Percentiles rank a stretch among this genome's conserved stretches.
Conservation (phyloP, 2,888 invertebrate species). For the Clanis bilineata region DNA sequence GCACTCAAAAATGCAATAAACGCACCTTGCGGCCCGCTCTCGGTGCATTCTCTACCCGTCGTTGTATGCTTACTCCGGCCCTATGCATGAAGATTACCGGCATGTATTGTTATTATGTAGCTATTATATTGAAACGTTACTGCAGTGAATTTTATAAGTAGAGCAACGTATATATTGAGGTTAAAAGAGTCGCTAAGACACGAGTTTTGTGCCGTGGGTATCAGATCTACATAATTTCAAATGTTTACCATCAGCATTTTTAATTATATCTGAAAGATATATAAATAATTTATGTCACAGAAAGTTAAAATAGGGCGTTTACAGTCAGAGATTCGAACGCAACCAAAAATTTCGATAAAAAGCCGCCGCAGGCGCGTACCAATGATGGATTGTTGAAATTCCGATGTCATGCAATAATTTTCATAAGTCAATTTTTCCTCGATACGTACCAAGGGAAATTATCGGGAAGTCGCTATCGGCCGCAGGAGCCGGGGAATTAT, state of each 20-base stretch:
- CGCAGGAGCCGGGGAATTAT: conserved; percentile 26
- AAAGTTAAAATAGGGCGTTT: not conserved
- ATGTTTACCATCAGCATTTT: no score
- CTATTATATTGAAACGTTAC: not conserved
- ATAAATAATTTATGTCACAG: not conserved
- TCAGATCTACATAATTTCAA: no score
- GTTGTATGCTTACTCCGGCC: not conserved
- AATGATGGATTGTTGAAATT: conserved; percentile 61
- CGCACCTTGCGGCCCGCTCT: conserved; percentile 41
- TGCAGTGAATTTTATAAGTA: not conserved
- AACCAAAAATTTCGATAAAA: conserved; percentile 18
- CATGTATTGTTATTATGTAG: not conserved
- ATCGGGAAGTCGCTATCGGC: conserved; percentile 44
- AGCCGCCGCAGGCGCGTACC: conserved; percentile 19
- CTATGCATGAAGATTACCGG: not conserved
- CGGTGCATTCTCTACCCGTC: conserved; percentile 33
- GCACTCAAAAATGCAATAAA: conserved; percentile 64
- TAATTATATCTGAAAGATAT: not conserved
- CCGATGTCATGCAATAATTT: conserved; percentile 49
- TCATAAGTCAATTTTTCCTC: conserved; percentile 53
- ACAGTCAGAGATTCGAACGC: not conserved
- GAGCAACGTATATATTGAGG: not conserved
- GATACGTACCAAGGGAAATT: conserved; percentile 66
- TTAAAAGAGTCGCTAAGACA: no score
- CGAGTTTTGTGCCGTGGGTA: no score